Percentiles rank a stretch among this genome's conserved stretches.
Conservation (phyloP, 2,113 vertebrate genomes). For the Rhinolophus ferrumequinum region DNA sequence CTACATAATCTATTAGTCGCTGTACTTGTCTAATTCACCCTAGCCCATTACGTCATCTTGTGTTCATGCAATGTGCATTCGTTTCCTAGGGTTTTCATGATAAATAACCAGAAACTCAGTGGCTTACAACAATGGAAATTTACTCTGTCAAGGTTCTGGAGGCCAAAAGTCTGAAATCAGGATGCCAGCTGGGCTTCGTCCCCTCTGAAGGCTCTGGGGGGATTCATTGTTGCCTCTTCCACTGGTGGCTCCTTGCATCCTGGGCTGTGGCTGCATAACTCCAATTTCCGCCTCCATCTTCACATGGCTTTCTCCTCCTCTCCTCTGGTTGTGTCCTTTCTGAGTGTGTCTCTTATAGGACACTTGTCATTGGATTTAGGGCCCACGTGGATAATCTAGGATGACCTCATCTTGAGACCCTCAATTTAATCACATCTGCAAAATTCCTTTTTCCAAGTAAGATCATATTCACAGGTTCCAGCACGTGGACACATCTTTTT, state of each 20-base stretch:
- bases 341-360: background rate
- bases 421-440: background rate
- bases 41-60: background rate
- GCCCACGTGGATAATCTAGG: background rate
- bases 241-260: background rate
- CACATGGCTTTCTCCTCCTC: background rate
- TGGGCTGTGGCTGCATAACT: background rate
- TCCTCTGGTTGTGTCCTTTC: background rate
- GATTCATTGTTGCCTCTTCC: background rate
- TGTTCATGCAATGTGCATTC: background rate
- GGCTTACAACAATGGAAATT: background rate
- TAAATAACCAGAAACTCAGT: background rate
- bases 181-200: background rate
- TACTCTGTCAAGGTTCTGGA: background rate
- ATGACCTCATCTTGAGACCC: background rate
- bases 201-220: background rate
- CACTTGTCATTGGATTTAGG: background rate
- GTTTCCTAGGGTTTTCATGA: background rate
- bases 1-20: background rate
- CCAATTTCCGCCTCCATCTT: background rate
- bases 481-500: background rate
- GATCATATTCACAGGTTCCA: background rate
- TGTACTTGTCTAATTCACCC: background rate
- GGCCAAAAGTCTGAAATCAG: background rate
- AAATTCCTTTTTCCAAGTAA: background rate